phyloP scores from a whole-genome alignment of 2,113 vertebrate species.

The Pyxicephalus adspersus region DNA sequence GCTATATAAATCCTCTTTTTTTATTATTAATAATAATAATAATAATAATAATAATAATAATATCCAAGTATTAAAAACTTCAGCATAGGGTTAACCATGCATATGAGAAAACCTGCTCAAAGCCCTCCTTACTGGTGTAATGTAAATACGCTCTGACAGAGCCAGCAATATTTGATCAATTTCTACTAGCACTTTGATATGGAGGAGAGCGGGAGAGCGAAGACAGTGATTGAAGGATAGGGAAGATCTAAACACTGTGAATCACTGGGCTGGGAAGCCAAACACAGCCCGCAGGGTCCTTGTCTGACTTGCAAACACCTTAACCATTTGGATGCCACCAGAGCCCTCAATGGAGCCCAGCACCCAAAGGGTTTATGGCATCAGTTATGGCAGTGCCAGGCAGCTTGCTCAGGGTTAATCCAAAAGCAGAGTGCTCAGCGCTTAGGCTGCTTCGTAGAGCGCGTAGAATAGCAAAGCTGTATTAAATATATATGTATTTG shows the following conservation, averaged over 20 bases:
- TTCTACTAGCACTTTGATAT: constrained; percentile 36
- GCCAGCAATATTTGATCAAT: constrained; percentile 47
- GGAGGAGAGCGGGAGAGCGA: neutral
- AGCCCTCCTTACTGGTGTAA: constrained; percentile 17
- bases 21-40: too few relatives aligned
- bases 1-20: too few relatives aligned
- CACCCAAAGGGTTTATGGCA: neutral
- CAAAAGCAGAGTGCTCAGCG: neutral
- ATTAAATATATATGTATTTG: constrained; percentile 39
- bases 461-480: neutral
- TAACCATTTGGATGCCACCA: neutral
- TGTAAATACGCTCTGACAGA: constrained; percentile 44
- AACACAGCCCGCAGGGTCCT: constrained; percentile 1
- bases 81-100: constrained; percentile 15
- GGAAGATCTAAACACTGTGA: constrained; percentile 18
- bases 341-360: neutral
- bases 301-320: neutral
- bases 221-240: neutral
- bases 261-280: constrained; percentile 12
- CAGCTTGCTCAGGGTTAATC: neutral
- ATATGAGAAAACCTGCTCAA: neutral
- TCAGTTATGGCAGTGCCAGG: neutral
- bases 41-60: too few relatives aligned
- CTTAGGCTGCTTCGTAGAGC: neutral
- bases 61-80: too few relatives aligned